These are phyloP conservation scores for Caenorhabditis becei DNA, from an alignment of 2,888 invertebrate species.

Conservation along the genomic window DNA sequence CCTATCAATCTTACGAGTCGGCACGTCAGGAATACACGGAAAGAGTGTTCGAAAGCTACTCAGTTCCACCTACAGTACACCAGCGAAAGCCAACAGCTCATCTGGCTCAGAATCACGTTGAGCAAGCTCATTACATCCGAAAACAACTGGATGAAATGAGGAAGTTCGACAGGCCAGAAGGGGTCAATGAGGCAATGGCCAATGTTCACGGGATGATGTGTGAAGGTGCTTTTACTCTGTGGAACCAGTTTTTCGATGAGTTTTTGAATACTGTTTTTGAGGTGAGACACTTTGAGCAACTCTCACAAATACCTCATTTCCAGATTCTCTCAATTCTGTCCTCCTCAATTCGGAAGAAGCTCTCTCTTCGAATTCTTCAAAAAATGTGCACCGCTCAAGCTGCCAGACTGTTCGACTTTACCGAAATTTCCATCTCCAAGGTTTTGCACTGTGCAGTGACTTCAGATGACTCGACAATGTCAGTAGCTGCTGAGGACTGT, in stretches of 20 bases:
- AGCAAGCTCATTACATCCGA: constrained; percentile 46
- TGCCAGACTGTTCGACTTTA: constrained; percentile 50
- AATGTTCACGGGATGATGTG: constrained; percentile 62
- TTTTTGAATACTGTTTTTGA: constrained; percentile 29
- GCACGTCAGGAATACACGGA: constrained; percentile 6
- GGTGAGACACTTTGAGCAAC: background rate
- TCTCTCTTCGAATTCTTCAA: constrained; percentile 52
- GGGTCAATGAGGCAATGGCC: constrained; percentile 51
- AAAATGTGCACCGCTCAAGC: constrained; percentile 65
- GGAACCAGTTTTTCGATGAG: constrained; percentile 59
- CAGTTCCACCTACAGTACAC: background rate
- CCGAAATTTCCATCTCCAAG: constrained; percentile 54
- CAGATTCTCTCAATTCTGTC: constrained; percentile 47
- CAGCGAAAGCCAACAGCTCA: constrained; percentile 49
- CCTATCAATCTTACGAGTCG: constrained; percentile 15
- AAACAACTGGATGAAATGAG: constrained; percentile 45
- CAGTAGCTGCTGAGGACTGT: constrained; percentile 55
- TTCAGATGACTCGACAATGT: constrained; percentile 48
- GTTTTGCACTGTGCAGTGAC: constrained; percentile 43
- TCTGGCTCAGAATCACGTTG: constrained; percentile 37
- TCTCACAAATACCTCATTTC: no score
- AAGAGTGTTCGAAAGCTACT: background rate
- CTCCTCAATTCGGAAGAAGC: constrained; percentile 42
- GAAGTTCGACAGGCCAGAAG: constrained; percentile 18
- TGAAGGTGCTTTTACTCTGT: constrained; percentile 57